Evolutionary conservation across 2,888 invertebrate species (phyloP).

Genomic region (Lycocerus yunnanus): DNA sequence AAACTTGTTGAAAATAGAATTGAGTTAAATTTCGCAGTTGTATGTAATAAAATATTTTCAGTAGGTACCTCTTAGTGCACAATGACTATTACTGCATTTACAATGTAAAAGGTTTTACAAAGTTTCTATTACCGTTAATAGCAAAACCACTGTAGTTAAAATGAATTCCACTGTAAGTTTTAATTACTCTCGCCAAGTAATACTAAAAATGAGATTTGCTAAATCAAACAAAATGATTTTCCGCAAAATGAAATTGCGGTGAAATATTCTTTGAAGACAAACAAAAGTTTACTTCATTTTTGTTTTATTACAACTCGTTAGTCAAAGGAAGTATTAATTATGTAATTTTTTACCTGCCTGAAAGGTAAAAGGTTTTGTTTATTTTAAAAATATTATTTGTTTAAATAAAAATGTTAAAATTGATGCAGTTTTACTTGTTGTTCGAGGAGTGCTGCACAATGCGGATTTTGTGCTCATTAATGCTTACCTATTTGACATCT

Average conservation of each 20-base stretch:
- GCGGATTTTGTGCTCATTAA: no score
- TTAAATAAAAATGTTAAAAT: no score
- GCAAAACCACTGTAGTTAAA: background rate
- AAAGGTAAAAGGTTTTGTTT: background rate
- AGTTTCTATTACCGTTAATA: background rate
- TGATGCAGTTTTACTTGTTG: no score
- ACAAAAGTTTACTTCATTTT: background rate
- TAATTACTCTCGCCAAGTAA: background rate
- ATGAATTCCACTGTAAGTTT: background rate
- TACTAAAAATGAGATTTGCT: background rate
- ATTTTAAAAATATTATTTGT: no score
- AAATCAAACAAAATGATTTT: background rate
- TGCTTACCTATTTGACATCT: no score
- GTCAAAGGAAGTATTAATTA: no score
- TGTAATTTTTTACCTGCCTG: no score
- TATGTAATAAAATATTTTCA: background rate
- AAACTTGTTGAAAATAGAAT: background rate
- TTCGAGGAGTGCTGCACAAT: no score
- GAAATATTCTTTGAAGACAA: background rate
- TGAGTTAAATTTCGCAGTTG: background rate
- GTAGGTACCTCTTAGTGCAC: background rate
- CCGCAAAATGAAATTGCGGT: background rate
- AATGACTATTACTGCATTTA: background rate
- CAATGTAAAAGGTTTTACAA: background rate
- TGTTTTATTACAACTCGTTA: no score